Evolutionary conservation across 2,113 vertebrate species (phyloP).

Genomic region (Pachyramphus minor): DNA sequence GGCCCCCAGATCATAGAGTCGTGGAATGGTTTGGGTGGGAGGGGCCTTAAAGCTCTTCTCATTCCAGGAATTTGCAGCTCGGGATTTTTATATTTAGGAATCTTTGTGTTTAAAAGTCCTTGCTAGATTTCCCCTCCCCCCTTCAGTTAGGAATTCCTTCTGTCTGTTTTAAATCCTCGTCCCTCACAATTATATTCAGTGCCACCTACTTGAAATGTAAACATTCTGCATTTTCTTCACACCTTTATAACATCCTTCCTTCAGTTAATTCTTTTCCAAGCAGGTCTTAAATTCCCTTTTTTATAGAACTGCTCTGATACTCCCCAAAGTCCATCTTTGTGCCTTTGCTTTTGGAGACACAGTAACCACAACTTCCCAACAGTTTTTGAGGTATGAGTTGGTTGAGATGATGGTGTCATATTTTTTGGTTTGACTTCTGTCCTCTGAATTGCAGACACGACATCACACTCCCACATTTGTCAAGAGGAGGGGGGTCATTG

Average conservation of each 20-base stretch:
- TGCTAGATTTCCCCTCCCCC: neutral
- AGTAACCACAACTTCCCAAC: neutral
- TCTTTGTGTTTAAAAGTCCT: neutral
- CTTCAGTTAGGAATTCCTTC: neutral
- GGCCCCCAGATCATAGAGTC: neutral
- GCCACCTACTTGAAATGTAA: neutral
- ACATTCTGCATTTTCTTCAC: neutral
- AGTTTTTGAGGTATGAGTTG: neutral
- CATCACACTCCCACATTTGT: slow-evolving; percentile 13
- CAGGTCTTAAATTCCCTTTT: neutral
- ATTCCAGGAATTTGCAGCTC: neutral
- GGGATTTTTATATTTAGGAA: neutral
- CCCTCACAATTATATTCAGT: neutral
- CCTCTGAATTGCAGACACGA: neutral
- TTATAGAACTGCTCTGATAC: neutral
- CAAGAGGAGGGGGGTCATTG: neutral
- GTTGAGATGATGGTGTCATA: neutral
- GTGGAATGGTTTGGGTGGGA: neutral
- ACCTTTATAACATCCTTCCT: neutral
- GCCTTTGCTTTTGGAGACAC: neutral
- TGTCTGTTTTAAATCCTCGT: neutral
- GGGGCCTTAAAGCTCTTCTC: accelerated
- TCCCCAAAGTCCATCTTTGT: neutral
- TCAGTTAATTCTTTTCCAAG: neutral
- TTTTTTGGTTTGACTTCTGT: neutral